A percentile compares a stretch with the other conserved stretches of the same genome.
phyloP scores from a whole-genome alignment of 2,113 vertebrate species.

The Leptocoma aspasia region DNA sequence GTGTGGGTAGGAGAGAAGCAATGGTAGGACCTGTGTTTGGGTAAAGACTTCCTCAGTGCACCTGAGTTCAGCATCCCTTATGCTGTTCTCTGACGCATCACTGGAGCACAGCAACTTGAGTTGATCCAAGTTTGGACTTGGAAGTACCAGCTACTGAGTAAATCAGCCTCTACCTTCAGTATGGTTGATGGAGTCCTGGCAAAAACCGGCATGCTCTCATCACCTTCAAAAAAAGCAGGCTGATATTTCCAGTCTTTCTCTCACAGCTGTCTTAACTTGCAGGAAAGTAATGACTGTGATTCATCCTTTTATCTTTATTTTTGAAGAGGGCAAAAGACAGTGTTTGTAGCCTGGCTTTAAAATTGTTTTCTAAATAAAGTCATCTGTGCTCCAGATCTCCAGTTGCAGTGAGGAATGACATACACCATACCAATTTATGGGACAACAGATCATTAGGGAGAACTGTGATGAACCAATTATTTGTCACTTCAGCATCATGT shows the following conservation, averaged over 20 bases:
- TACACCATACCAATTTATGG: background rate
- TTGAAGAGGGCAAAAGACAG: background rate
- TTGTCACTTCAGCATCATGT: background rate
- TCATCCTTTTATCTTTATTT: background rate
- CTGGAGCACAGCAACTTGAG: background rate
- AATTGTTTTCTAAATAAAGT: background rate
- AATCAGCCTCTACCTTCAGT: background rate
- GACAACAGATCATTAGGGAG: background rate
- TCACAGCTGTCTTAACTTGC: background rate
- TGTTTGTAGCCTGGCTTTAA: background rate
- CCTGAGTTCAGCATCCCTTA: background rate
- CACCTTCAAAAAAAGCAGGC: background rate
- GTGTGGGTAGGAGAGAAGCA: background rate
- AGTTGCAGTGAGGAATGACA: background rate
- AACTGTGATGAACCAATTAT: background rate
- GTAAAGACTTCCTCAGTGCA: background rate
- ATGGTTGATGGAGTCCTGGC: background rate
- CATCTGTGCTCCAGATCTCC: background rate
- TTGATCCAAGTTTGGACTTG: background rate
- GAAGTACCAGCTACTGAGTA: background rate
- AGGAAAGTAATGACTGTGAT: background rate
- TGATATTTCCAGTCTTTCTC: background rate
- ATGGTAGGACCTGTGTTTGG: background rate
- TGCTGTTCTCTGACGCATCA: background rate
- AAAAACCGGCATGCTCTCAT: background rate